A percentile compares a stretch with the other conserved stretches of the same genome.
Evolutionary conservation across 1,140 invertebrate species (phyloP).

Genomic region (Portunus trituberculatus): DNA sequence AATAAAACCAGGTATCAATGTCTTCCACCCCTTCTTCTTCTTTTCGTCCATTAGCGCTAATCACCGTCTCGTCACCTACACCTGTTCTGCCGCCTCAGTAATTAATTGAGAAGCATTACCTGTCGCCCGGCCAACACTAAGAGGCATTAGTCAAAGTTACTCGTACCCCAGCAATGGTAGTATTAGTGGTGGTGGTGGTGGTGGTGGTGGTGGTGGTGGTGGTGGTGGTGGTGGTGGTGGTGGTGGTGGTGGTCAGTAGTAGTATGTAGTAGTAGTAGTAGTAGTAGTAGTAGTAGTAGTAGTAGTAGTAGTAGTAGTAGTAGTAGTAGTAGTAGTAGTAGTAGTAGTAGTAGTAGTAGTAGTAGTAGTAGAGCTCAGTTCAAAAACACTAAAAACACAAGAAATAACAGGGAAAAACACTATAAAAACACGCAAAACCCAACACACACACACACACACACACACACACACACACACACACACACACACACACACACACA

Average conservation of each 20-base stretch:
- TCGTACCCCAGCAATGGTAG: neutral
- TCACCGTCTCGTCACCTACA: too few species aligned
- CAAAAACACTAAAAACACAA: neutral
- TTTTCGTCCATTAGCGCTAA: too few species aligned
- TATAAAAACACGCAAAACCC: neutral
- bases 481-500: too few species aligned
- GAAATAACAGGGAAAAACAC: neutral
- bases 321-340: neutral
- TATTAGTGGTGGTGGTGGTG: conserved; percentile 3
- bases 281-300: neutral
- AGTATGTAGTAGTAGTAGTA: neutral
- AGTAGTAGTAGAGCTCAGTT: neutral
- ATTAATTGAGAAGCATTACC: too few species aligned
- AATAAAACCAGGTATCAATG: too few species aligned
- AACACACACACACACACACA: too few species aligned
- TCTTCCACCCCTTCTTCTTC: too few species aligned
- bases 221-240: neutral
- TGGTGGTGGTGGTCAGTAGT: neutral
- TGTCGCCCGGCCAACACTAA: too few species aligned
- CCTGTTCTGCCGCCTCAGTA: too few species aligned
- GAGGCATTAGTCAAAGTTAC: too few species aligned
- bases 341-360: neutral
- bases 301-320: conserved; percentile 34
- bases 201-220: conserved; percentile 5
- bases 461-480: too few species aligned